These are phyloP conservation scores for Argyresthia goedartella DNA, from an alignment of 2,888 invertebrate genomes.

Conservation along the genomic window DNA sequence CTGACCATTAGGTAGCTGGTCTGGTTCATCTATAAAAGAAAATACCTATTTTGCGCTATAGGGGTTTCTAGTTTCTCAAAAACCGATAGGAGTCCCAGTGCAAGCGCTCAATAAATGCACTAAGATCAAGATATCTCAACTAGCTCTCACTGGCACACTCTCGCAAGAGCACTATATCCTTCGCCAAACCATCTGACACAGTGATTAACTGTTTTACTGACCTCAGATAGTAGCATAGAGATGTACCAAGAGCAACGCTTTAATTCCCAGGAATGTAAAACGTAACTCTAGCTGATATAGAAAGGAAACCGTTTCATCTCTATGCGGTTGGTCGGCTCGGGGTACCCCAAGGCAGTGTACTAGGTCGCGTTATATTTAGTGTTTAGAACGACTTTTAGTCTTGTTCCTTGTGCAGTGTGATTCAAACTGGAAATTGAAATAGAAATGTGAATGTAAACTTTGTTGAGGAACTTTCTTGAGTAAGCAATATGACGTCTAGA, in stretches of 20 bases:
- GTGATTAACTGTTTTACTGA: slow-evolving; percentile 6
- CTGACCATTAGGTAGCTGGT: too few species aligned
- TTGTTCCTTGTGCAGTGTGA: slow-evolving; percentile 2
- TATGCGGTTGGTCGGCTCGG: slow-evolving; percentile 12
- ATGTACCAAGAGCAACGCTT: slow-evolving; percentile 1
- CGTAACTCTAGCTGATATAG: slow-evolving; percentile 2
- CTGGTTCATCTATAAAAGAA: too few species aligned
- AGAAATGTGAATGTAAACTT: neutral
- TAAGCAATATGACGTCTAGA: neutral
- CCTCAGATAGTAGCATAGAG: neutral
- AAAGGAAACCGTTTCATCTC: slow-evolving; percentile 1
- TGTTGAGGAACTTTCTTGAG: neutral
- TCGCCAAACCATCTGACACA: neutral
- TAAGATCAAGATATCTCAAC: too few species aligned
- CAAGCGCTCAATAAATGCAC: too few species aligned
- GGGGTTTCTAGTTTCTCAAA: too few species aligned
- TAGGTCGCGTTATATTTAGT: slow-evolving; percentile 24
- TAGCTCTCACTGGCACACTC: neutral
- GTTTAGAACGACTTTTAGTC: slow-evolving; percentile 2
- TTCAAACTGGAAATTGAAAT: slow-evolving; percentile 2
- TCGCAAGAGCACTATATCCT: slow-evolving; percentile 2
- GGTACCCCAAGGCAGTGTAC: slow-evolving; percentile 30
- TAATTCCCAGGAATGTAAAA: slow-evolving; percentile 4
- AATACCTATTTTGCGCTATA: too few species aligned
- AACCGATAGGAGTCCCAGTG: too few species aligned